phyloP scores from a whole-genome alignment of 2,113 vertebrate genomes.

The Erythrolamprus reginae region DNA sequence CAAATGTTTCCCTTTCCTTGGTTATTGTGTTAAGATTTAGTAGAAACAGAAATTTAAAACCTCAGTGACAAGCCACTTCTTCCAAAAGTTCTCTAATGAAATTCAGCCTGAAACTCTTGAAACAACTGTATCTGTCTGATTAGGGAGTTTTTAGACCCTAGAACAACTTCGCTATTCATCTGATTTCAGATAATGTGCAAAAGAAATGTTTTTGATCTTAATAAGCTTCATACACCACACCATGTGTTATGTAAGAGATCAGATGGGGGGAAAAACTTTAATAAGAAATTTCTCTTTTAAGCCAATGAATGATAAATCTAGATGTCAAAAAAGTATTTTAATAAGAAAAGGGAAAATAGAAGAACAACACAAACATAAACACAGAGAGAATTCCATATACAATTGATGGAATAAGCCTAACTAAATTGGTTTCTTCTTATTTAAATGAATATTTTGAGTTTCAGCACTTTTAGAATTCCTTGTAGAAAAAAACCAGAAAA shows the following conservation, averaged over 20 bases:
- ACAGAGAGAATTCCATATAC: not conserved
- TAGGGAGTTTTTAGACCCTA: not conserved
- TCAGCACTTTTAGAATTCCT: not conserved
- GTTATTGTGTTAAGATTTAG: not conserved
- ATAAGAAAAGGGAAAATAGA: not conserved
- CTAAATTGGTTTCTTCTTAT: not conserved
- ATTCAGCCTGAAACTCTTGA: not conserved
- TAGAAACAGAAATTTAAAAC: not conserved
- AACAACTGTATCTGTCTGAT: not conserved
- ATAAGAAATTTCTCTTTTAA: not conserved
- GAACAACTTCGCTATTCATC: not conserved
- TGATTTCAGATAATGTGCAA: not conserved
- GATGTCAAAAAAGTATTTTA: not conserved
- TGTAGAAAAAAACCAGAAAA: not conserved
- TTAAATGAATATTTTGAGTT: not conserved
- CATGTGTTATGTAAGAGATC: not conserved
- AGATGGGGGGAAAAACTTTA: not conserved
- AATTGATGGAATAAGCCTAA: not conserved
- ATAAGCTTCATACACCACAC: not conserved
- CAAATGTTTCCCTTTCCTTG: not conserved
- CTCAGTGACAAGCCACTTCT: not conserved
- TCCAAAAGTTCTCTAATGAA: not conserved
- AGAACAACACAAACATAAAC: not conserved
- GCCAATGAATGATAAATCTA: not conserved
- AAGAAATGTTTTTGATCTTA: not conserved